A percentile compares a stretch with the other conserved stretches of the same genome.
Evolutionary conservation across 2,113 vertebrate species (phyloP).

Genomic region (Crotalus tigris): DNA sequence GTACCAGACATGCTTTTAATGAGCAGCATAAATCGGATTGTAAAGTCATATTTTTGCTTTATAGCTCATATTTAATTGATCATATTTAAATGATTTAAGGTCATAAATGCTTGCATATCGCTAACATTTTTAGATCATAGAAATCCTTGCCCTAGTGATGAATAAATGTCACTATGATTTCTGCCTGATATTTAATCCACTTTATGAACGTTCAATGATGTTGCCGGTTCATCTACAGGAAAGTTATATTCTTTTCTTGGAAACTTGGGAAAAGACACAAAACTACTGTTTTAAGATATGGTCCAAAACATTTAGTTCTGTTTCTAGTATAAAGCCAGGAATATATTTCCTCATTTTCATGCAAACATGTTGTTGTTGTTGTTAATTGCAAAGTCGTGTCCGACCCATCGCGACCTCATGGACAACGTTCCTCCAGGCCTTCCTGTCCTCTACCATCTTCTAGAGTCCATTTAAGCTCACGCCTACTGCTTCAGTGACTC

Average conservation of each 20-base stretch:
- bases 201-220: not conserved
- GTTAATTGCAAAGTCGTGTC: too few species aligned
- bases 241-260: not conserved
- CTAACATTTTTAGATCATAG: not conserved
- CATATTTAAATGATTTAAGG: not conserved
- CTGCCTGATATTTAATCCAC: not conserved
- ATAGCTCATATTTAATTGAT: not conserved
- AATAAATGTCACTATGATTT: not conserved
- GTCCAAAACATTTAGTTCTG: not conserved
- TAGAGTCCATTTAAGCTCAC: too few species aligned
- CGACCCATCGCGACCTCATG: too few species aligned
- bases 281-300: not conserved
- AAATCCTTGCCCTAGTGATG: not conserved
- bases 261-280: not conserved
- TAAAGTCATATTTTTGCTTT: not conserved
- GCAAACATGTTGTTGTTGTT: not conserved
- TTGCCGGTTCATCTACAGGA: not conserved
- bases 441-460: too few species aligned
- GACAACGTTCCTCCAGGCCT: too few species aligned
- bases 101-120: not conserved
- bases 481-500: too few species aligned
- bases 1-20: not conserved
- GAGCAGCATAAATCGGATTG: not conserved
- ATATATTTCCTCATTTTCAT: not conserved
- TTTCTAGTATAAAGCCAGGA: not conserved